Evolutionary conservation across 1,140 invertebrate species (phyloP).

Genomic region (Platorchestia sp.): DNA sequence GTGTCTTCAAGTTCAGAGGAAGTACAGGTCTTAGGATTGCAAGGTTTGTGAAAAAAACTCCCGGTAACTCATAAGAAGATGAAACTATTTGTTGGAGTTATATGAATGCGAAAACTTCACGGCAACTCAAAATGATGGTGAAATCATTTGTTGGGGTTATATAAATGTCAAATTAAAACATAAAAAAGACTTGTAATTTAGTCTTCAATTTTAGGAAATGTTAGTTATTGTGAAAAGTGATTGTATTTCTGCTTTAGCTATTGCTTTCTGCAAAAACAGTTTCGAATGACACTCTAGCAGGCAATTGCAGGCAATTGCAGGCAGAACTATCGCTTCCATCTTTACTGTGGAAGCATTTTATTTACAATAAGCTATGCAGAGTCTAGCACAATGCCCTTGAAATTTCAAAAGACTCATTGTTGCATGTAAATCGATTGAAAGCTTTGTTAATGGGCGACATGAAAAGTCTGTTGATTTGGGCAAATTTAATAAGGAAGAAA

Average conservation of each 20-base stretch:
- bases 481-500: background rate
- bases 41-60: too few species aligned
- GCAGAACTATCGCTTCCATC: background rate
- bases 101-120: background rate
- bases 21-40: too few species aligned
- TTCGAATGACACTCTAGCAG: background rate
- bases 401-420: background rate
- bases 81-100: too few species aligned
- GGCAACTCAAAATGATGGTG: background rate
- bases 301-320: background rate
- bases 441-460: background rate
- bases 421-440: background rate
- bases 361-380: background rate
- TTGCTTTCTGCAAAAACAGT: background rate
- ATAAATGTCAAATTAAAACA: background rate
- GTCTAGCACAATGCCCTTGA: background rate
- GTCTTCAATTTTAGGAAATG: background rate
- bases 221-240: background rate
- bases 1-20: too few species aligned
- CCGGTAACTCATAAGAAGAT: too few species aligned
- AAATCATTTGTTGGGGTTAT: background rate
- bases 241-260: background rate
- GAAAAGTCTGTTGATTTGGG: background rate
- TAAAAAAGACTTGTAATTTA: background rate
- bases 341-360: background rate